Conservation (phyloP, 1,140 invertebrate species). For the Drosophila mojavensis region DNA sequence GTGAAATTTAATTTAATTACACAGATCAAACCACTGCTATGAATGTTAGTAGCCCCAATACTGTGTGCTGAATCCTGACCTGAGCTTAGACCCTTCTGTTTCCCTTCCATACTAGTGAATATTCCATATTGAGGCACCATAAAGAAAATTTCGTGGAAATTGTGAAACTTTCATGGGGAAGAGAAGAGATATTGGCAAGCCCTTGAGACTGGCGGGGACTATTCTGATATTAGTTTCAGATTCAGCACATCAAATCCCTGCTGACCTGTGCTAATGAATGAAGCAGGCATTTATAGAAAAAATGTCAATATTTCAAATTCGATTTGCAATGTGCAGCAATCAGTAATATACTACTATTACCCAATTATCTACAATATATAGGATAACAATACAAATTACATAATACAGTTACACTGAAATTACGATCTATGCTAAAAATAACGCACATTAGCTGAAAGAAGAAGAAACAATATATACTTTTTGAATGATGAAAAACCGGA, state of each 20-base stretch:
- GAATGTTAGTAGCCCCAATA: no score
- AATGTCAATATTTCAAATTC: conserved; percentile 55
- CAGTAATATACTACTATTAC: conserved; percentile 60
- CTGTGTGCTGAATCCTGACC: no score
- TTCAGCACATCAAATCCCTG: no score
- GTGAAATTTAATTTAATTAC: conserved; percentile 13
- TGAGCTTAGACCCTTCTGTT: no score
- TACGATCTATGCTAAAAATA: conserved; percentile 44
- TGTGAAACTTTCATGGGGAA: no score
- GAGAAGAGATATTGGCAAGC: no score
- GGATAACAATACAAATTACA: conserved; percentile 36
- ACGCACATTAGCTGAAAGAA: conserved; percentile 63
- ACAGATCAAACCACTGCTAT: conserved; percentile 2
- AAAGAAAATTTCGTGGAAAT: no score
- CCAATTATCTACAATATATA: conserved; percentile 65
- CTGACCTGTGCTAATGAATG: not conserved
- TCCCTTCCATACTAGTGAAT: no score
- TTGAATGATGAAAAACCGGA: conserved; percentile 28
- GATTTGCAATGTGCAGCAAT: conserved; percentile 78
- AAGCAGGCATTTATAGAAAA: not conserved
- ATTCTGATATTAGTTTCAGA: no score
- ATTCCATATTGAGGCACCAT: no score
- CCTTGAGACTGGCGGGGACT: no score
- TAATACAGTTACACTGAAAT: conserved; percentile 24
- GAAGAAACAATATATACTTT: conserved; percentile 41